Base-by-base conservation (phyloP, 2,888 invertebrate species). In the Shargacucullia verbasci region DNA sequence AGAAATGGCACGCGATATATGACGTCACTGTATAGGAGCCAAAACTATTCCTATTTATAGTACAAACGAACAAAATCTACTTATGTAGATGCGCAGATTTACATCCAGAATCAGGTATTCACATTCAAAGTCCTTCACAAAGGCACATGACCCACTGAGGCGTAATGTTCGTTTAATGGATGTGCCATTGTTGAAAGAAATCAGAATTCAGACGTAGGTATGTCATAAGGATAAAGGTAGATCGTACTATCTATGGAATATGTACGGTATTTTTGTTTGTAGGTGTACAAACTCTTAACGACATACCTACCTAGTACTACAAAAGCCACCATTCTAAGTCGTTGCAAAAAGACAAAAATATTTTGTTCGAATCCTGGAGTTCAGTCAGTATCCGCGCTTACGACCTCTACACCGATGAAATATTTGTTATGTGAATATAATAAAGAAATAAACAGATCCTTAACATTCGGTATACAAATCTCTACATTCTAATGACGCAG, bases 61-160 rank as follows among this genome's bases (percentile, higher is more conserved):
- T 40, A 27, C 8, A 11, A 9, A 43, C 8, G 14, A 13, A 9
- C n/a, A 5, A 43, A 59, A 63, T 31, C 43, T 46, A 43, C 40
- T 45, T 49, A 64, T 40, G 31, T 37, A 60, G 37, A 68, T 68
- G 1, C 13, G 2, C 11, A 39, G 43, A 64, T 68, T 61, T 54
- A 48, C 69, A 61, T 64, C n/a, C 35, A 25, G 35, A 63, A 68
- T 45, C 59, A 58, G 59, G 58, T 49, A 27, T 46, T 53, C 60
- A 47, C 34, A 53, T 67, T 60, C 46, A 46, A 41, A 50, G 37
- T 52, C 35, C 12, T 47, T 13, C n/a, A 45, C 49, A 56, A 62
- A 65, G 29, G 29, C 35, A 29, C 11, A 25, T 40, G 14, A 33
- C 44, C 44, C 35, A 33, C 35, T 34, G 64, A 8, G 13, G 31